Evolutionary conservation across 2,113 vertebrate species (phyloP).

Genomic region (Anoura caudifer): DNA sequence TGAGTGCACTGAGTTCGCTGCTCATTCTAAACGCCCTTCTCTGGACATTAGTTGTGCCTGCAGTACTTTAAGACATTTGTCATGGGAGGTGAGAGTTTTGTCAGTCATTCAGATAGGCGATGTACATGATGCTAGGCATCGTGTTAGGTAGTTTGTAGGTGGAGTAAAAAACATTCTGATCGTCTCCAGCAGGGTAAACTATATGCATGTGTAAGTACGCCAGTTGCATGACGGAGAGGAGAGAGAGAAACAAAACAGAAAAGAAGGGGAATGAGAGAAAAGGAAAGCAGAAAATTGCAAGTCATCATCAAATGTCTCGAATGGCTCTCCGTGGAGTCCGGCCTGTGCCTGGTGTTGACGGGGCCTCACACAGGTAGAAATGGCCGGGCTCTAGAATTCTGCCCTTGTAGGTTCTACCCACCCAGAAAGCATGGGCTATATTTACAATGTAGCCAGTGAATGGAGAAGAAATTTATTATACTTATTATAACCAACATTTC

Average conservation of each 20-base stretch:
- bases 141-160: not conserved
- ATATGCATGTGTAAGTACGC: not conserved
- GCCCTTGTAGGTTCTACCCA: not conserved
- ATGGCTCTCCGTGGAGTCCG: not conserved
- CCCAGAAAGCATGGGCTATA: not conserved
- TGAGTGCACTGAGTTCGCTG: not conserved
- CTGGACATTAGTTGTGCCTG: not conserved
- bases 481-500: conserved; percentile 3
- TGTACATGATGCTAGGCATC: not conserved
- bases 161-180: not conserved
- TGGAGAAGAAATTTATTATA: not conserved
- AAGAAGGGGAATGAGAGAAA: not conserved
- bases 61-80: not conserved
- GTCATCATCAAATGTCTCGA: not conserved
- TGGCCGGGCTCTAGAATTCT: not conserved
- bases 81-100: not conserved
- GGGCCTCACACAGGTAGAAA: not conserved
- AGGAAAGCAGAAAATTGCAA: not conserved
- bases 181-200: not conserved
- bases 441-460: not conserved
- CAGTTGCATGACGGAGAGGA: not conserved
- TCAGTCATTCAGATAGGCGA: not conserved
- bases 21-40: not conserved
- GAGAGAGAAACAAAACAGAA: not conserved
- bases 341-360: not conserved